Base-by-base conservation (phyloP, 2,113 vertebrate genomes). In the Gasterosteus aculeatus region DNA sequence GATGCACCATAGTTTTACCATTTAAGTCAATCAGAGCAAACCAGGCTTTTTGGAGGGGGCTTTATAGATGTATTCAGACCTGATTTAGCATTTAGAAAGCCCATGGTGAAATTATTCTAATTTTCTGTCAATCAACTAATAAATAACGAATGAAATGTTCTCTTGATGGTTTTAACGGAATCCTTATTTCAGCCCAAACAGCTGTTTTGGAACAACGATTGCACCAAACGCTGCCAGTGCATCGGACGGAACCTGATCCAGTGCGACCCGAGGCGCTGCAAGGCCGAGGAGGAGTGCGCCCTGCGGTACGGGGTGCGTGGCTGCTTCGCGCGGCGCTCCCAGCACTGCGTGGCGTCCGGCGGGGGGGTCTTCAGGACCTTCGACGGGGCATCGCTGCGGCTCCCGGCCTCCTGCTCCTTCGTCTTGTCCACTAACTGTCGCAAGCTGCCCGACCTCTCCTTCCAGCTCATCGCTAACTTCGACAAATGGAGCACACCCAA, bases 391-490 rank as follows among this genome's bases (percentile, higher is more conserved):
- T 98, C 97, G 29, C 96, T 99, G 11, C 96, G 96, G 60, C 96
- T 99, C 83, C 97, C 98, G 0, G 98, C 98, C 87, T 98, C 98
- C 81, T 99, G 98, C 8, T 98, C 98, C 81, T 99, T 99, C 1
- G 97, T 99, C 73, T 93, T 99, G 35, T 98, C 98, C 84, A 99
- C 98, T 29, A 99, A 98, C 93, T 99, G 98, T 89, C 97, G 97
- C 90, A 99, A 99, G 83, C 94, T 99, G 80, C 97, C 97, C 0
- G 97, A 98, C 88, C 95, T 98, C 89, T 99, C 98, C 87, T 99
- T 99, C 91, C 98, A 99, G 92, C 96, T 99, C 80, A 99, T 99
- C 76, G 97, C 98, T 80, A 99, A 98, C 93, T 99, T 99, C 1
- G 97, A 99, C 85, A 99, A 99, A 86, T 98, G 97, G 97, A 98